Conservation (phyloP, 1,140 invertebrate species). For the Tetramorium simillimum region DNA sequence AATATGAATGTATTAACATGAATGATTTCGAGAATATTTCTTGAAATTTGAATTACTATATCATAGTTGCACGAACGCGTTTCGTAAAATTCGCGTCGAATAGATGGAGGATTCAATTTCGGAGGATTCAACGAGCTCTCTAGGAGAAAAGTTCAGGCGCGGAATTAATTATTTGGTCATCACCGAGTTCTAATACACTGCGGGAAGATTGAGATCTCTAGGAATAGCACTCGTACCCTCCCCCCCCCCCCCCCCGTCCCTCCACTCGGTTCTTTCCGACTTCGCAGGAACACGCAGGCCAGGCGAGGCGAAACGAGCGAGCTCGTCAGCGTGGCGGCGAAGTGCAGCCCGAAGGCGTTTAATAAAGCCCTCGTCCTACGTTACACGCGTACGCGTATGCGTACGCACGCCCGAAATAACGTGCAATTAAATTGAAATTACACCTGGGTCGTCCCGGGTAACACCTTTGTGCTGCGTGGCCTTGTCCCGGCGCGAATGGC, state of each 20-base stretch:
- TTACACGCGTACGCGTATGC: neutral
- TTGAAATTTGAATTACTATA: neutral
- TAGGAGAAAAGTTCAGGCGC: neutral
- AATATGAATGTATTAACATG: neutral
- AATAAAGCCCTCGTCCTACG: constrained; percentile 75
- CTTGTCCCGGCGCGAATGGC: neutral
- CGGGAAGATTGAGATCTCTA: constrained; percentile 22
- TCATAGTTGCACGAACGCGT: neutral
- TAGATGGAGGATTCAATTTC: neutral
- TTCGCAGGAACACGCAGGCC: neutral
- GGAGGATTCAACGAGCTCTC: neutral
- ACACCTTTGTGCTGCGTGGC: constrained; percentile 43
- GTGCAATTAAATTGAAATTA: constrained; percentile 84
- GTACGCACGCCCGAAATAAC: constrained; percentile 77
- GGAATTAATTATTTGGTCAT: constrained; percentile 4
- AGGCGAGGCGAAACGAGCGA: constrained; percentile 39
- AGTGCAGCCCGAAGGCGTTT: constrained; percentile 77
- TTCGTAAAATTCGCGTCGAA: neutral
- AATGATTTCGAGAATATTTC: neutral
- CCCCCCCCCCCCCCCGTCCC: neutral
- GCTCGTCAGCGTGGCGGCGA: constrained; percentile 42
- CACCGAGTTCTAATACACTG: neutral
- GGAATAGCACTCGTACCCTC: neutral
- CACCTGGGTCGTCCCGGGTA: constrained; percentile 58
- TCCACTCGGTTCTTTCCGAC: constrained; percentile 19